Base-by-base conservation (phyloP, 2,888 invertebrate genomes). In the Ellobium chinense region DNA sequence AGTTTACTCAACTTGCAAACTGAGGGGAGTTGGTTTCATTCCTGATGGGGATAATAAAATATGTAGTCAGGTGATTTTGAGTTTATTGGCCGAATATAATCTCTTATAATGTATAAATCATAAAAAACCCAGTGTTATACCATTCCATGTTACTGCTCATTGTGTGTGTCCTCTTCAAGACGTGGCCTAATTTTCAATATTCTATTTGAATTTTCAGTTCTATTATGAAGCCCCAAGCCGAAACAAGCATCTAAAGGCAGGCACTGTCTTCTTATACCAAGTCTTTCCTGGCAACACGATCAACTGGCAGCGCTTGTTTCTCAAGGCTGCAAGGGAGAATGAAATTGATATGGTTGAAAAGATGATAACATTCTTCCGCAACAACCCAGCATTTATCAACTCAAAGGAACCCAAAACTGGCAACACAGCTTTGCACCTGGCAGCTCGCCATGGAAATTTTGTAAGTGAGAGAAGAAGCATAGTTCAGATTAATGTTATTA, bases 231-330 rank as follows among this genome's bases (percentile, higher is more conserved):
- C 90, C 2, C 87, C 85, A 12, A 91, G 92, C 68, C 79, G 90
- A 73, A 92, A 92, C 87, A 92, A 91, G 80, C 86, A 86, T 63
- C 82, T 92, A 76, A 89, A 89, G 76, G 85, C 87, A 12, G 91
- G 91, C 21, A 84, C 87, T 1, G 81, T 81, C 70, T 91, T 92
- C 86, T 85, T 92, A 82, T 92, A 92, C 84, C 92, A 92, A 83
- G 90, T 92, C 21, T 92, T 92, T 80, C 92, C 92, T n/a, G 90
- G 91, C 18, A 89, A 87, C 83, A 89, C 88, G 0, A 73, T 83
- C 36, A 87, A 89, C 24, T 92, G 92, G 92, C 91, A 92, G 80
- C 85, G 87, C 37, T 82, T 89, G 66, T 89, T 91, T 72, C 85
- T 91, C 56, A 88, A 88, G 78, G 90, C 91, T 31, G 88, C 90